A percentile compares a stretch with the other conserved stretches of the same genome.
Conservation (phyloP, 2,113 vertebrate species). For the Argyrosomus japonicus region DNA sequence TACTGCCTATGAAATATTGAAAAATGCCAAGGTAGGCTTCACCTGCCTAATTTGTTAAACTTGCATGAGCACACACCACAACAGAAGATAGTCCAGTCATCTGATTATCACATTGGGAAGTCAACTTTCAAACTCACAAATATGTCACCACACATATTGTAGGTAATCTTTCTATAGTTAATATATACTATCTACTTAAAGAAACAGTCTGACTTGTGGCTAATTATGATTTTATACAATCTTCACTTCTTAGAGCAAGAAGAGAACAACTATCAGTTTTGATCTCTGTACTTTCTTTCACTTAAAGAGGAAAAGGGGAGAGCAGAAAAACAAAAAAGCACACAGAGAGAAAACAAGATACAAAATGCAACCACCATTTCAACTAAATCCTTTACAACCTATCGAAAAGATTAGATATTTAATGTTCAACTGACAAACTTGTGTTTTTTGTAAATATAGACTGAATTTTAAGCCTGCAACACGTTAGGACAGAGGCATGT, state of each 20-base stretch:
- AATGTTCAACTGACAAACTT: no score
- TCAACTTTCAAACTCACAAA: not conserved
- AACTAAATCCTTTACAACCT: no score
- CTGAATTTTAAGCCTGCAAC: no score
- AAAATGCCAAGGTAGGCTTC: slow-evolving; percentile 14
- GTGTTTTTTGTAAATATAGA: no score
- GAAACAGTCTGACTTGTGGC: not conserved
- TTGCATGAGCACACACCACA: slow-evolving; percentile 9
- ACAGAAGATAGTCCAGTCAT: not conserved
- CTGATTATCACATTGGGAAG: not conserved
- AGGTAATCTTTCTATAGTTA: not conserved
- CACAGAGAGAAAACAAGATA: no score
- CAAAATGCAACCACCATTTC: no score
- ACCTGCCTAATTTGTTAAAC: slow-evolving; percentile 19
- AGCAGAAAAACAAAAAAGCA: not conserved
- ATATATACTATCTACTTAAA: not conserved
- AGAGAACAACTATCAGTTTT: not conserved
- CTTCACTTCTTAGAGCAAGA: not conserved
- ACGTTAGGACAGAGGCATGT: no score
- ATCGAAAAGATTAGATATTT: no score
- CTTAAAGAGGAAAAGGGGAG: not conserved
- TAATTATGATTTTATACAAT: not conserved
- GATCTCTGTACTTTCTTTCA: not conserved
- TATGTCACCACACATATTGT: not conserved
- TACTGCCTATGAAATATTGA: slow-evolving; percentile 26